These are phyloP conservation scores for Ginglymostoma cirratum DNA, from an alignment of 2,113 vertebrate genomes.

Conservation along the genomic window DNA sequence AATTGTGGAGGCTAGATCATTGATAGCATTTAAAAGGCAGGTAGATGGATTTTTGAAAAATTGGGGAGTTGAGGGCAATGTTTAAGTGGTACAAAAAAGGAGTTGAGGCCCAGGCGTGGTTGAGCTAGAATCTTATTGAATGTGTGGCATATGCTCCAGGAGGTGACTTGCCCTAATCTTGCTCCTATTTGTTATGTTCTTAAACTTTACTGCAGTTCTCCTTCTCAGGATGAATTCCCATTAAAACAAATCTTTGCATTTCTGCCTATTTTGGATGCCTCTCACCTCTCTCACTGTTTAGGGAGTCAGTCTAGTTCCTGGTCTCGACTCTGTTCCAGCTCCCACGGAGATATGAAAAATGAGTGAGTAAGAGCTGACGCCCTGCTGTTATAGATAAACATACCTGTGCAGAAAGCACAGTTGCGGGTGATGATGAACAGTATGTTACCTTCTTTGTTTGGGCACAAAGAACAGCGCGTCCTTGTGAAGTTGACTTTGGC, in stretches of 20 bases:
- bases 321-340: not conserved
- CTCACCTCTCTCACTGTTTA: not conserved
- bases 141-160: no score
- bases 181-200: no score
- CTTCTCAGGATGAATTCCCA: no score
- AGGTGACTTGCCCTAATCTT: no score
- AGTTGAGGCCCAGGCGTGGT: no score
- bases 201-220: no score
- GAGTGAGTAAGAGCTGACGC: not conserved
- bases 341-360: not conserved
- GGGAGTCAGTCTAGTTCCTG: not conserved
- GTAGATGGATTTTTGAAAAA: no score
- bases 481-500: not conserved
- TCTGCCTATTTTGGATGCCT: not conserved
- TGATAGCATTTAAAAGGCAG: no score
- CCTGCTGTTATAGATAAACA: not conserved
- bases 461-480: not conserved
- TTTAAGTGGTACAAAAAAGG: no score
- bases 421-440: not conserved
- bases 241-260: not conserved
- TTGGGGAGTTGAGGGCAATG: no score
- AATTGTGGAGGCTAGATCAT: no score
- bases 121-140: no score
- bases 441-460: not conserved
- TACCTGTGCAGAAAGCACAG: not conserved